Evolutionary conservation across 2,113 vertebrate genomes (phyloP).

Genomic region (Beaufortia kweichowensis): DNA sequence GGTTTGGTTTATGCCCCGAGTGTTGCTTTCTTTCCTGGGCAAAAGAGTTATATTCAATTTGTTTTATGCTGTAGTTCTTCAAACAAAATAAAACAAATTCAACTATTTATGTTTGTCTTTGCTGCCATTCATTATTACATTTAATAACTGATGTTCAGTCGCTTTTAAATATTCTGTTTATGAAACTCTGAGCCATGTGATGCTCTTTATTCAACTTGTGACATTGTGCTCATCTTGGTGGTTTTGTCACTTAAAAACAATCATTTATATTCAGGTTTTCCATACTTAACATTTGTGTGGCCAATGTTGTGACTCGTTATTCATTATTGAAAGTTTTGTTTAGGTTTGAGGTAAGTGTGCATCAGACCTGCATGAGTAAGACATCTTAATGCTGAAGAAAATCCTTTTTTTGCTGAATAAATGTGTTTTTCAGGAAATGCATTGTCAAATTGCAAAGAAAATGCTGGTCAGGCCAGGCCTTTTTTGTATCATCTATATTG

Average conservation of each 20-base stretch:
- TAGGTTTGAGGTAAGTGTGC: constrained; percentile 34
- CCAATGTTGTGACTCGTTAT: not conserved
- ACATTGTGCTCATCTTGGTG: not conserved
- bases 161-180: not conserved
- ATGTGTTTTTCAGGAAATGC: not conserved
- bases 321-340: not conserved
- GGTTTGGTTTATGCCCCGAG: constrained; percentile 9
- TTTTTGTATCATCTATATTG: not conserved
- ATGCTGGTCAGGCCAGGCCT: not conserved
- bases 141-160: not conserved
- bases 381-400: not conserved
- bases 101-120: constrained; percentile 42
- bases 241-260: not conserved
- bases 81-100: constrained; percentile 49
- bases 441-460: not conserved
- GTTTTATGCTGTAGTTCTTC: constrained; percentile 40
- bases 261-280: not conserved
- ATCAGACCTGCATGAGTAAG: not conserved
- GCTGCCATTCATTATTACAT: constrained; percentile 25
- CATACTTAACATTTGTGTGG: not conserved
- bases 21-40: not conserved
- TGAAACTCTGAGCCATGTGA: not conserved
- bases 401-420: not conserved
- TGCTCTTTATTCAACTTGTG: constrained; percentile 8
- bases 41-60: constrained; percentile 26